Evolutionary conservation across 1,140 invertebrate genomes (phyloP), one percentile per base, ranked within the genome.

Genomic region (Papilio helenus): DNA sequence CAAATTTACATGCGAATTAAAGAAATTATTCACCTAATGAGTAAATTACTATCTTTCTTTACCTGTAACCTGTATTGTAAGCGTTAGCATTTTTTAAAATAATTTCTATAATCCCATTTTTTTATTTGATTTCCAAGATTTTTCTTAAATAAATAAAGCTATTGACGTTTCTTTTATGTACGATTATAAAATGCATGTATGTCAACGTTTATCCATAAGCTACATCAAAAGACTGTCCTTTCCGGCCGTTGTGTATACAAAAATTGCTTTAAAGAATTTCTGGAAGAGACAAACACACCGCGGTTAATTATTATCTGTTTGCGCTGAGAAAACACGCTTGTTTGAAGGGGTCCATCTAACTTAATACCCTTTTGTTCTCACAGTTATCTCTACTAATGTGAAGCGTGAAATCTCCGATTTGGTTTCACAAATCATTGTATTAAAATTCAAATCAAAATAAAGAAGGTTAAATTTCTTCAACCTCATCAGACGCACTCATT

Each of bases 261-360:
- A 85, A 82, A 83, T 80, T 77, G 80, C 79, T 81, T 82, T 82
- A 84, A 84, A 82, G 82, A 83, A 86, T 86, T 89, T 86, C 85
- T 86, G 86, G 85, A 87, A 89, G 84, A 83, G 84, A 91, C 88
- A 92, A 92, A 92, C 85, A 85, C 81, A 87, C 86, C 89, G 90
- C 89, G 83, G 87, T 90, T 91, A 89, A 90, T 90, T 88, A 90
- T 86, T 88, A 85, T 85, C 85, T 92, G 87, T 91, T 90, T 90
- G 86, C 83, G 73, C 82, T 83, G 80, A 86, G 84, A 81, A 89
- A 89, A 92, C 89, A 92, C 84, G 87, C 85, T 88, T 81, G 82
- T 84, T 89, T 83, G 82, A 84, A 85, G 86, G 81, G 81, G 81
- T 81, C 83, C 84, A 79, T 82, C 85, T 81, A 83, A 87, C 84